Percentiles rank a stretch among this genome's conserved stretches.
Evolutionary conservation across 2,113 vertebrate genomes (phyloP).

Genomic region (Ahaetulla prasina): DNA sequence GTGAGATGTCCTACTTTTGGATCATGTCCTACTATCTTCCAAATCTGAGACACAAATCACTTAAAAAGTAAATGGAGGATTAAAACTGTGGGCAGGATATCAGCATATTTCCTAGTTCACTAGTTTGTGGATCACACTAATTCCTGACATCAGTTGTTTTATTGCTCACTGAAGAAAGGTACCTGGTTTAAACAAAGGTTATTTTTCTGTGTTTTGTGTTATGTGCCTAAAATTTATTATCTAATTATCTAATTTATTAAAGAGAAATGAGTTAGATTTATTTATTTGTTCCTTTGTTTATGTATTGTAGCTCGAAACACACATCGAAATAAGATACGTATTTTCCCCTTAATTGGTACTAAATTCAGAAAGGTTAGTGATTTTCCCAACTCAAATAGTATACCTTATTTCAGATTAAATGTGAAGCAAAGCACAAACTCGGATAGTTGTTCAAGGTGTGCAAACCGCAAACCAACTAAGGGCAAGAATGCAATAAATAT

Average conservation of each 20-base stretch:
- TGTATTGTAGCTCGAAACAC: neutral
- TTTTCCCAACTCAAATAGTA: constrained; percentile 29
- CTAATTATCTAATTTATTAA: neutral
- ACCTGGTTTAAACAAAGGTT: neutral
- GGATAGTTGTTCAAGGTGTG: neutral
- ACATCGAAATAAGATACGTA: neutral
- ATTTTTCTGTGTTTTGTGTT: neutral
- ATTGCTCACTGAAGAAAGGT: neutral
- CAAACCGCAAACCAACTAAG: neutral
- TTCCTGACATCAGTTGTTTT: neutral
- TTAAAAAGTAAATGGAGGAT: neutral
- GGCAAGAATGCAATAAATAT: neutral
- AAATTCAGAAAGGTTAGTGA: constrained; percentile 9
- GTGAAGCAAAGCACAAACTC: constrained; percentile 11
- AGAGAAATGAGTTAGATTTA: neutral
- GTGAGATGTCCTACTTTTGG: neutral
- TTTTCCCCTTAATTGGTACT: neutral
- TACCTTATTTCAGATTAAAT: neutral
- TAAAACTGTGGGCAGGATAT: neutral
- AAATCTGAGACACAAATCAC: neutral
- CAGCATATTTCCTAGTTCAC: neutral
- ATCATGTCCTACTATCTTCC: neutral
- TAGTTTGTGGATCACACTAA: neutral
- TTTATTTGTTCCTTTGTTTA: neutral
- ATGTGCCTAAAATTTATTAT: neutral